These are phyloP conservation scores for Poliocrania exsul DNA, from an alignment of 2,797 vertebrate genomes.

Conservation along the genomic window DNA sequence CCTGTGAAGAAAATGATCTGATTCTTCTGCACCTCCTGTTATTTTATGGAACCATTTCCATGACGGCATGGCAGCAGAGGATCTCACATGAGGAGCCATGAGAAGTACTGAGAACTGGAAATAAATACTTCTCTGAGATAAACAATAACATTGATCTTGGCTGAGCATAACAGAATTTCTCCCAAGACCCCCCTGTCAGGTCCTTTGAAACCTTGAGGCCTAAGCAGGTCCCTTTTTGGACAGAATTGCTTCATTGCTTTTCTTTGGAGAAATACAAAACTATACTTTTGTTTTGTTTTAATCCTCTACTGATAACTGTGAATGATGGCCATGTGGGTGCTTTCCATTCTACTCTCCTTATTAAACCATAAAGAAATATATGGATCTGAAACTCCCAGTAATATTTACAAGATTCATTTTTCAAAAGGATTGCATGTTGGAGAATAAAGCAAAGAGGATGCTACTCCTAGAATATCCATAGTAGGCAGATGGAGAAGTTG, in stretches of 20 bases:
- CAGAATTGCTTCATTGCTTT: neutral
- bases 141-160: constrained; percentile 70
- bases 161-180: constrained; percentile 20
- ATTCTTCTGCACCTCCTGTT: neutral
- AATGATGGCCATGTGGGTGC: neutral
- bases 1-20: neutral
- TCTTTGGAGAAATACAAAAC: constrained; percentile 30
- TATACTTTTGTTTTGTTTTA: neutral
- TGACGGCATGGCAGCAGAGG: neutral
- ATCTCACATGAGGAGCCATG: constrained; percentile 25
- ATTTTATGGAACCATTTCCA: constrained; percentile 26
- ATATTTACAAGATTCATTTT: neutral
- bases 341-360: neutral
- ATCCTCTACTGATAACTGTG: neutral
- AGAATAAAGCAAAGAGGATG: neutral
- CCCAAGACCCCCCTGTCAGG: neutral
- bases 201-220: constrained; percentile 28
- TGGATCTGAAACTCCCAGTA: neutral
- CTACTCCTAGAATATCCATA: accelerated
- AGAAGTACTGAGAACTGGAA: constrained; percentile 55
- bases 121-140: constrained; percentile 53
- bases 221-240: constrained; percentile 18
- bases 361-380: neutral
- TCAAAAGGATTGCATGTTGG: neutral
- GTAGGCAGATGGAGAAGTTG: neutral